Base-by-base conservation (phyloP, 2,888 invertebrate species). In the Oxyscelio sp. region DNA sequence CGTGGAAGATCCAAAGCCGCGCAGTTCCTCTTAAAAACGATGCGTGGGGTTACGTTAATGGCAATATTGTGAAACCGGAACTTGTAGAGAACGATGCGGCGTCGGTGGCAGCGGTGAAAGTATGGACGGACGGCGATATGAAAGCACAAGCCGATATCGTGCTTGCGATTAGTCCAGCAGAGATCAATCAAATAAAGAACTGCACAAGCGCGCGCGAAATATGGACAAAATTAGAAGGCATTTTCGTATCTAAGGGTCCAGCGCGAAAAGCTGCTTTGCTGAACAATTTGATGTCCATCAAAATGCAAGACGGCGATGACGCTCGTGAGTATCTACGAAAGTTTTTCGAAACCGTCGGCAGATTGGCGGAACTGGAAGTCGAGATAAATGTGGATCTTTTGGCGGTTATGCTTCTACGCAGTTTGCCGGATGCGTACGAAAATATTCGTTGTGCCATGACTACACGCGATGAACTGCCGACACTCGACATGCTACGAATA, bases 351-450 rank as follows among this genome's bases (percentile, higher is more conserved):
- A 40, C 40, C 2, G 40, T 40, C 3, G 40, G n/a, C 5, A 40
- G 40, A n/a, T 40, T 40, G n/a, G 40, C 40, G 3, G 40, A 40
- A 40, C 40, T 40, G 40, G 40, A 40, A 6, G 40, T 40, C 2
- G 40, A n/a, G 5, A n/a, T 40, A 13, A 40, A 40, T 5, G n/a
- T n/a, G 13, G 40, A 40, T n/a, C n/a, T 40, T n/a, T 8, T 40
- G n/a, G 40, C 40, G n/a, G 40, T 40, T 40, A 40, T 40, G 40
- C 40, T 40, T 40, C n/a, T 40, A 5, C 40, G 40, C 40, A 40
- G 40, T n/a, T 5, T 40, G n/a, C 40, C 40, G 13, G 40, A 40
- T n/a, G 3, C n/a, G 13, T 40, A 6, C 40, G 40, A 40, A 8
- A 40, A 40, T 5, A n/a, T 40, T n/a, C 40, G 40, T n/a, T 40